phyloP scores from a whole-genome alignment of 1,140 invertebrate genomes.

The Caenorhabditis inopinata region DNA sequence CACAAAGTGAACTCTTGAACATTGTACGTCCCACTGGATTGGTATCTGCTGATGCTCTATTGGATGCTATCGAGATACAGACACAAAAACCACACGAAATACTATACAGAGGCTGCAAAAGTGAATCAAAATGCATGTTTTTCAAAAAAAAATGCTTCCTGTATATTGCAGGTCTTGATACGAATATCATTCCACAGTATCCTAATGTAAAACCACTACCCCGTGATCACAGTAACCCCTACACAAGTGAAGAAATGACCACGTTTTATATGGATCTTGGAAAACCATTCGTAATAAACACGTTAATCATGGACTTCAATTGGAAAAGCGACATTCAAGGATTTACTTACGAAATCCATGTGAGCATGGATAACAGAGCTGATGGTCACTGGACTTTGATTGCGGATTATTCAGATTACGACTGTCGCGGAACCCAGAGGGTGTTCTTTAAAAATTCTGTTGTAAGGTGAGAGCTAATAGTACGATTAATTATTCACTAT shows the following conservation, averaged over 20 bases:
- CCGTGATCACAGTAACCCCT: background rate
- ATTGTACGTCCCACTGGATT: conserved; percentile 79
- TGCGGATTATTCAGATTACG: conserved; percentile 84
- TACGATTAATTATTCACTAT: too few species aligned
- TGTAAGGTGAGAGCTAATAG: conserved; percentile 73
- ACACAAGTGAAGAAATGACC: background rate
- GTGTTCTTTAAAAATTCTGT: conserved; percentile 87
- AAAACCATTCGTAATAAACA: conserved; percentile 55
- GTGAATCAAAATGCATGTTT: conserved; percentile 26
- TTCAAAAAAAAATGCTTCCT: background rate
- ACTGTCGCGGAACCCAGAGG: conserved; percentile 92
- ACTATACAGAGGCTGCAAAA: conserved; percentile 73
- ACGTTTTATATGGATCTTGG: conserved; percentile 48
- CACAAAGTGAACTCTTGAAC: background rate
- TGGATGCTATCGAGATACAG: conserved; percentile 87
- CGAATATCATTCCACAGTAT: background rate
- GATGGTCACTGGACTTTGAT: conserved; percentile 81
- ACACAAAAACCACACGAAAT: conserved; percentile 78
- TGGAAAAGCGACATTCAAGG: conserved; percentile 48
- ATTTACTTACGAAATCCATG: conserved; percentile 92
- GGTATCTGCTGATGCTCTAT: conserved; percentile 82
- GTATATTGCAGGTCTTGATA: background rate
- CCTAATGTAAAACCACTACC: background rate
- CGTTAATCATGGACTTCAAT: conserved; percentile 44
- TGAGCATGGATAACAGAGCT: conserved; percentile 86